phyloP scores from a whole-genome alignment of 2,888 invertebrate genomes.

The Galerucella pusilla region DNA sequence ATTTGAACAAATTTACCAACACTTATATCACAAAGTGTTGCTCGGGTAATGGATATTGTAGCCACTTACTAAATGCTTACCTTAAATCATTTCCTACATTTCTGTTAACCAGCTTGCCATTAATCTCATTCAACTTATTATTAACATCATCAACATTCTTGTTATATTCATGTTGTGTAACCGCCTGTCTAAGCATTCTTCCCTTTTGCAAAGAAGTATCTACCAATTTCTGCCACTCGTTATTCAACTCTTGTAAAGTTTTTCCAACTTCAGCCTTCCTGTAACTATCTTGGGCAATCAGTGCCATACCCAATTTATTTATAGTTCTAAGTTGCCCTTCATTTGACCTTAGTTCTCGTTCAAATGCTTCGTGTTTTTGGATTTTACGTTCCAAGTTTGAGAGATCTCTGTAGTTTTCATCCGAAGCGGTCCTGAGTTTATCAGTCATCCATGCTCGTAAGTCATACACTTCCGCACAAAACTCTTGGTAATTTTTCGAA shows the following conservation, averaged over 20 bases:
- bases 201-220: conserved; percentile 75
- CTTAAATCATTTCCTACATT: conserved; percentile 91
- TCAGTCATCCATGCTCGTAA: conserved; percentile 90
- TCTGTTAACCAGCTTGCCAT: conserved; percentile 79
- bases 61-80: conserved; percentile 55
- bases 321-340: conserved; percentile 91
- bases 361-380: conserved; percentile 97
- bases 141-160: conserved; percentile 91
- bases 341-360: conserved; percentile 93
- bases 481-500: conserved; percentile 91
- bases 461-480: conserved; percentile 92
- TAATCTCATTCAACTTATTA: conserved; percentile 86
- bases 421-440: conserved; percentile 90
- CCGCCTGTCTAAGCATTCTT: conserved; percentile 87
- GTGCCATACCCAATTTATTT: conserved; percentile 80
- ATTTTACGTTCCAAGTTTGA: conserved; percentile 90
- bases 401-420: conserved; percentile 92
- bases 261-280: conserved; percentile 76
- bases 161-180: conserved; percentile 82
- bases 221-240: conserved; percentile 81
- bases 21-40: too few species aligned
- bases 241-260: conserved; percentile 77
- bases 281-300: conserved; percentile 79
- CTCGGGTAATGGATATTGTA: background rate
- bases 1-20: too few species aligned